Evolutionary conservation across 2,113 vertebrate species (phyloP), one percentile per base, ranked within the genome.

Genomic region (Engraulis encrasicolus): DNA sequence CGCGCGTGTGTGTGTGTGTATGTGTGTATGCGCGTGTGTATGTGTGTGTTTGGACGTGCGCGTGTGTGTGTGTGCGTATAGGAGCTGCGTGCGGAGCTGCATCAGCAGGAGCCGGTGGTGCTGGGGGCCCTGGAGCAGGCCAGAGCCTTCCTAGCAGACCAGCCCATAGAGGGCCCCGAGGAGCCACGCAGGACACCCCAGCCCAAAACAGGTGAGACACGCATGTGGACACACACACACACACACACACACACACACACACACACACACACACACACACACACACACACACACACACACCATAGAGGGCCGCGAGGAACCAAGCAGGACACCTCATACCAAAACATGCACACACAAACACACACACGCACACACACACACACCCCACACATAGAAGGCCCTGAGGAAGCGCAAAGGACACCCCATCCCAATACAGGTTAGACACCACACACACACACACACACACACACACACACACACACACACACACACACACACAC

Each of bases 131-230:
- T 99, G 88, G 97, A 99, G 87, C 97, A 99, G 91, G 98, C 97
- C n/a, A 94, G 96, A 48, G 91, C 95, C 84, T 99, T 99, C 90
- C 95, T 99, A 61, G 97, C 98, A 50, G 97, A 99, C 89, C 98
- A 99, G 83, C 98, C 97, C 27, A 99, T 99, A 58, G 98, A 99
- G 88, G 98, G 96, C 6, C 98, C 98, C 0, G 98, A 98, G 88
- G 98, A 99, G 81, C 98, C 98, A 17, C 95, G 97, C 85, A 96
- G 95, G 89, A 97, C 93, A 86, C 89, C 96, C 27, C 96, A 97
- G 79, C 95, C 94, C 6, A 99, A 98, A 94, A 91, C 96, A 83
- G 98, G 98, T 97, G 82, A 89, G 94, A 83, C 40, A 45, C 40
- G 9, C 40, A 45, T 9, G 9, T 9, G 9, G 4, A 45, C 40